Evolutionary conservation across 2,797 vertebrate genomes (phyloP), one percentile per base, ranked within the genome.

Genomic region (Lacerta bilineata): DNA sequence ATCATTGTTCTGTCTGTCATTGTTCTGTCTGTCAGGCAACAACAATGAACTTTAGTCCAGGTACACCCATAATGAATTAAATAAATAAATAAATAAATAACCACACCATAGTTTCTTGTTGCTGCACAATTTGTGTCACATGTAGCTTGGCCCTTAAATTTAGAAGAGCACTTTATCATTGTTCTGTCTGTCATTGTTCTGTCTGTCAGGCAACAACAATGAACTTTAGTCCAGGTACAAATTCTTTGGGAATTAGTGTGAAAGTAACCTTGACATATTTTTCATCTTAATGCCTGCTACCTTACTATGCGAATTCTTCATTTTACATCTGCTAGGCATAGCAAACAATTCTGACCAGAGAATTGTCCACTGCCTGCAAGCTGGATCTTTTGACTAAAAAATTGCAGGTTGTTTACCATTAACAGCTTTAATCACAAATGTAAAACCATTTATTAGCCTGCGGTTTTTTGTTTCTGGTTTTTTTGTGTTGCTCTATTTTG

Each of bases 221-320:
- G 39, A 84, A 88, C 55, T 61, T 84, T 75, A 88, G 64, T 79
- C 81, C 84, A 4, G 13, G 1, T 55, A 55, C 71, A 72, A 43
- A 13, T 66, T 75, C n/a, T 83, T n/a, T 71, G 36, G 41, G 27
- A 36, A 27, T 66, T 33, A 72, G 15, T 59, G 71, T 79, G 82
- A 88, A 84, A 88, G 43, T 59, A 43, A 88, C 75, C 33, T 84
- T 84, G 87, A 88, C 75, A 84, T 79, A 27, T 84, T 20, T 41
- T 84, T 84, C 68, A 84, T 23, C 27, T 43, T 78, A 71, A 84
- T 20, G 29, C 46, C 4, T 69, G 36, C 11, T 59, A 39, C 29
- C 83, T 64, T 78, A 15, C 50, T 79, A 25, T 25, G 33, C 71
- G 46, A 59, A 27, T 4, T 55, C 75, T 84, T 33, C 36, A 41